These are phyloP conservation scores for Euglossa dilemma DNA, from an alignment of 1,140 invertebrate genomes.

Conservation along the genomic window DNA sequence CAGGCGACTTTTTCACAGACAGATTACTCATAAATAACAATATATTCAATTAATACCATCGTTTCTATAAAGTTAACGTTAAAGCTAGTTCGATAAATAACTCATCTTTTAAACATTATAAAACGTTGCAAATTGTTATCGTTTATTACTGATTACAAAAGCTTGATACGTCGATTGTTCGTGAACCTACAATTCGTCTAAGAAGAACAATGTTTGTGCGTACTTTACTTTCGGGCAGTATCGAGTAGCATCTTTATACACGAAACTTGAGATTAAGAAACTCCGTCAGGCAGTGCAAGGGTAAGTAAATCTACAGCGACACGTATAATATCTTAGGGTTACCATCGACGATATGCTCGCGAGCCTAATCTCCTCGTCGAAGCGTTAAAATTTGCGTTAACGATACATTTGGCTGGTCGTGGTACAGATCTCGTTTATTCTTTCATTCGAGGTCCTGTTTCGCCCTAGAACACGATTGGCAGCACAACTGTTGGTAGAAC, in stretches of 20 bases:
- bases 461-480: slow-evolving; percentile 85
- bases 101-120: slow-evolving; percentile 1
- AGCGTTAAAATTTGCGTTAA: slow-evolving; percentile 2
- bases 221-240: background rate
- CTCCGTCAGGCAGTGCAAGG: slow-evolving; percentile 24
- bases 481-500: slow-evolving; percentile 91
- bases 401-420: background rate
- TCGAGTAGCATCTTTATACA: background rate
- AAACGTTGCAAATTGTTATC: slow-evolving; percentile 13
- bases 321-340: background rate
- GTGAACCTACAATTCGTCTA: background rate
- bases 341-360: slow-evolving; percentile 14
- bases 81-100: slow-evolving; percentile 28
- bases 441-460: slow-evolving; percentile 73
- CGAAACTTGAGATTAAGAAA: background rate
- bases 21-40: background rate
- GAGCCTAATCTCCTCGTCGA: background rate
- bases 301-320: slow-evolving; percentile 43
- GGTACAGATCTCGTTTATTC: slow-evolving; percentile 13
- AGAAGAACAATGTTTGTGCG: background rate
- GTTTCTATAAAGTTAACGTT: background rate
- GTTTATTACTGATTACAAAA: slow-evolving; percentile 23
- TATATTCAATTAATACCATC: background rate
- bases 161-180: background rate
- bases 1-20: background rate